Percentiles rank a stretch among this genome's conserved stretches.
Evolutionary conservation across 2,888 invertebrate species (phyloP).

Genomic region (Tipula helvola): DNA sequence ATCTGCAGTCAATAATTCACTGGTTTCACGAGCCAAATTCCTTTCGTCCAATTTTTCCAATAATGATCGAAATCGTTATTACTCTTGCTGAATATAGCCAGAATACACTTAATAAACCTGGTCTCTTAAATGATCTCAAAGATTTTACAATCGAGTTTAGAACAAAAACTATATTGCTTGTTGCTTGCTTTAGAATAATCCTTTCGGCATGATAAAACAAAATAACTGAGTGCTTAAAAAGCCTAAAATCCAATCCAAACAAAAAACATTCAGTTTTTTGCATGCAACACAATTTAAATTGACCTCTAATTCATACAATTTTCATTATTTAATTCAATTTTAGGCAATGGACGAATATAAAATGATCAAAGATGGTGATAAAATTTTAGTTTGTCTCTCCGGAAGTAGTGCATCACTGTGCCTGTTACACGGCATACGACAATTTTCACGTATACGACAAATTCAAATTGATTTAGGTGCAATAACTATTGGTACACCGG

Average conservation of each 20-base stretch:
- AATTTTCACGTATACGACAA: conserved; percentile 68
- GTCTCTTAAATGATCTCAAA: too few species aligned
- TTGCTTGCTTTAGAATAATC: neutral
- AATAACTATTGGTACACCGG: conserved; percentile 51
- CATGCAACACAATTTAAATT: neutral
- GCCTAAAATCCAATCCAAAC: too few species aligned
- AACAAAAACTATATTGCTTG: neutral
- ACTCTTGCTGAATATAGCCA: too few species aligned
- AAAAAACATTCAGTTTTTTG: too few species aligned
- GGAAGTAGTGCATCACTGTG: conserved; percentile 76
- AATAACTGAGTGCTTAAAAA: too few species aligned
- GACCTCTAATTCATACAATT: neutral
- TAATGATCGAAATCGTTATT: too few species aligned
- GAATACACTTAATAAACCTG: too few species aligned
- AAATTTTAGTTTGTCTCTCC: conserved; percentile 71
- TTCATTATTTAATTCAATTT: conserved; percentile 15
- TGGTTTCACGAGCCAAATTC: too few species aligned
- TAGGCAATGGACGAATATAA: conserved; percentile 69
- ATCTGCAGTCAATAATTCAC: too few species aligned
- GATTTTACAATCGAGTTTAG: too few species aligned
- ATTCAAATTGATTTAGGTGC: conserved; percentile 54
- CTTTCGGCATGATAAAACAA: neutral
- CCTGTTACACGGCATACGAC: conserved; percentile 68
- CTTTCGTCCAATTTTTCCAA: too few species aligned
- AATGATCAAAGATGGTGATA: conserved; percentile 74